Evolutionary conservation across 2,797 vertebrate species (phyloP).

Genomic region (Fundulus diaphanus): DNA sequence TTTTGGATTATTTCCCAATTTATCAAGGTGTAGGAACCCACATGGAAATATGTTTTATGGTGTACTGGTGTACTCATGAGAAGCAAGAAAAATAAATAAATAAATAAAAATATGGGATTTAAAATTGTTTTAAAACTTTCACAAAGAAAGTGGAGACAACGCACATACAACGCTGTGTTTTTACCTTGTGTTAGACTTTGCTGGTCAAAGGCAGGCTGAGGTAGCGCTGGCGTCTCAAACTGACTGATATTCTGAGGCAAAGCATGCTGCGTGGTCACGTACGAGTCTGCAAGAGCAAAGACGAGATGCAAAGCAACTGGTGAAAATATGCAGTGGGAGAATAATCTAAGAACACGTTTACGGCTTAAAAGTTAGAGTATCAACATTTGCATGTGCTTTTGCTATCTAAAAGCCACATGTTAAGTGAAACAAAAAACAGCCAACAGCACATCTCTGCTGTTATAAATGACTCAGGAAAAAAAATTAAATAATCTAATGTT

Average conservation of each 20-base stretch:
- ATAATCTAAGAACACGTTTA: not conserved
- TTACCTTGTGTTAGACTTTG: slow-evolving; percentile 92
- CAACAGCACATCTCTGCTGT: too few relatives aligned
- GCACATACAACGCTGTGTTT: not conserved
- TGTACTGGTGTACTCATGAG: not conserved
- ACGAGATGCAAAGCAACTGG: slow-evolving; percentile 19
- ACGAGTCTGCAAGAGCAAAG: slow-evolving; percentile 83
- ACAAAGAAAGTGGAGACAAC: not conserved
- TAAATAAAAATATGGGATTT: not conserved
- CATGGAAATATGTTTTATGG: not conserved
- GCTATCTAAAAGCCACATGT: too few relatives aligned
- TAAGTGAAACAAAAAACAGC: too few relatives aligned
- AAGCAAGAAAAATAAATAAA: not conserved
- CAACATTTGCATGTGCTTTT: not conserved
- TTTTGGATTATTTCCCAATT: not conserved
- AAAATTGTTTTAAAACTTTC: not conserved
- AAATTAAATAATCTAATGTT: too few relatives aligned
- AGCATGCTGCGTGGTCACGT: slow-evolving; percentile 87
- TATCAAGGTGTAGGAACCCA: not conserved
- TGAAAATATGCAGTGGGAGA: slow-evolving; percentile 5
- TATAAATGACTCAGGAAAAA: too few relatives aligned
- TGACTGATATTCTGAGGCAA: slow-evolving; percentile 90
- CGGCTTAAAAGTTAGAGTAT: not conserved
- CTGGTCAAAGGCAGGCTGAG: slow-evolving; percentile 90
- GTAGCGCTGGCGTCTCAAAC: slow-evolving; percentile 87